Evolutionary conservation across 2,797 vertebrate species (phyloP), one percentile per base, ranked within the genome.

Genomic region (Ceryle rudis): DNA sequence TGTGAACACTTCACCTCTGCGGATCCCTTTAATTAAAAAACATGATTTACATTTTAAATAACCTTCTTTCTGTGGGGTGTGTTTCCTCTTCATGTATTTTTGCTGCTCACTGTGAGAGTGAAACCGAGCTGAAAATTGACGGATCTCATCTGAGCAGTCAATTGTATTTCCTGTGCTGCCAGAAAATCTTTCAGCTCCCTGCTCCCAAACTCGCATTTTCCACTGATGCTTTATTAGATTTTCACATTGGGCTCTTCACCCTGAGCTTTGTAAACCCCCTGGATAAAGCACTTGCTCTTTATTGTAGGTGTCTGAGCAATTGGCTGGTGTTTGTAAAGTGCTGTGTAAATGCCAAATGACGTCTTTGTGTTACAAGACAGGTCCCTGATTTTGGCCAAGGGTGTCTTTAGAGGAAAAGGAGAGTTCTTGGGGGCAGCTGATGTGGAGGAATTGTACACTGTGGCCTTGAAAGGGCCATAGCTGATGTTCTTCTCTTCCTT

Each of bases 321-420:
- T 0, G 0, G 37, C 54, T 33, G 3, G 18, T 1, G 31, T 5
- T 18, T 22, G 39, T 25, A 14, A 26, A 62, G 11, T 21, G 0
- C 29, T 4, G 3, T 6, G 1, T 0, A 31, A 78, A 51, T 4
- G 4, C 14, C 18, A 67, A 16, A n/a, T 9, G 2, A 1, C 2
- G 3, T 46, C 62, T 49, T 5, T 13, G 25, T 37, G 26, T 29
- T 41, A 35, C 12, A 6, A 26, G 15, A 17, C 16, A 20, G 6
- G 2, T 31, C 64, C 47, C 12, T 39, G 57, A 10, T 3, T 81
- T 67, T 42, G 54, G 58, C 82, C 37, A 13, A 33, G 52, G 37
- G n/a, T 31, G 66, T 64, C 20, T 75, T 14, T 11, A 18, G 71
- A 35, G 44, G 20, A 49, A 41, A 18, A 70, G 6, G 26, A 49